Conservation (phyloP, 2,888 invertebrate species). For the Junonia oenone region DNA sequence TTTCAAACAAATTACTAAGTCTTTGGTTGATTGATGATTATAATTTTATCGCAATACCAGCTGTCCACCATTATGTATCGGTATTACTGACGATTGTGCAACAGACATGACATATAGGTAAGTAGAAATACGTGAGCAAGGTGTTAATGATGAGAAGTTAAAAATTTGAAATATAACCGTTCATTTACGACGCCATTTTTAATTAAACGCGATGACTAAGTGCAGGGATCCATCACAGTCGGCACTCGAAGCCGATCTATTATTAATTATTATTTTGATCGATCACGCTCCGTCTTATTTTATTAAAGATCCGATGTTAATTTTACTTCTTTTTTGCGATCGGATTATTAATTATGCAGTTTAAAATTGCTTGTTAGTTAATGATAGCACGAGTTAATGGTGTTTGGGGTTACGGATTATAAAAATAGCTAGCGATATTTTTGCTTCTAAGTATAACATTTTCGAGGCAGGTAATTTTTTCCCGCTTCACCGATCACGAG, state of each 20-base stretch:
- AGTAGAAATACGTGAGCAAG: conserved; percentile 40
- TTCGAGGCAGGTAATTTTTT: conserved; percentile 51
- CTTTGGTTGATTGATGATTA: conserved; percentile 55
- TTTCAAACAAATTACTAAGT: conserved; percentile 18
- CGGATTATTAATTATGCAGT: conserved; percentile 59
- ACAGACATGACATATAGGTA: conserved; percentile 37
- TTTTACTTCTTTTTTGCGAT: conserved; percentile 49
- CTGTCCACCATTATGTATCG: conserved; percentile 35
- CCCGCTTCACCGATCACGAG: conserved; percentile 43
- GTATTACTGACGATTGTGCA: conserved; percentile 29
- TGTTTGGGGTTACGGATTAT: conserved; percentile 6
- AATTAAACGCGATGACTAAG: conserved; percentile 79
- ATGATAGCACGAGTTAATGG: conserved; percentile 9
- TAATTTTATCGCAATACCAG: conserved; percentile 46
- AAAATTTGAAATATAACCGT: conserved; percentile 65
- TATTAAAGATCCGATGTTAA: conserved; percentile 60
- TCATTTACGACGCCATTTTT: conserved; percentile 70
- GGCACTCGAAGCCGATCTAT: conserved; percentile 62
- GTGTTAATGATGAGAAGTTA: conserved; percentile 52
- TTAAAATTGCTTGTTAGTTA: conserved; percentile 35
- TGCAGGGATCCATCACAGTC: conserved; percentile 66
- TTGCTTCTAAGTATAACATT: not conserved
- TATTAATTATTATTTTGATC: conserved; percentile 78
- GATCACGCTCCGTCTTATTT: conserved; percentile 72
- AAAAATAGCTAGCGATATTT: not conserved